Base-by-base conservation (phyloP, 2,888 invertebrate species). In the Odontocolon sp. region DNA sequence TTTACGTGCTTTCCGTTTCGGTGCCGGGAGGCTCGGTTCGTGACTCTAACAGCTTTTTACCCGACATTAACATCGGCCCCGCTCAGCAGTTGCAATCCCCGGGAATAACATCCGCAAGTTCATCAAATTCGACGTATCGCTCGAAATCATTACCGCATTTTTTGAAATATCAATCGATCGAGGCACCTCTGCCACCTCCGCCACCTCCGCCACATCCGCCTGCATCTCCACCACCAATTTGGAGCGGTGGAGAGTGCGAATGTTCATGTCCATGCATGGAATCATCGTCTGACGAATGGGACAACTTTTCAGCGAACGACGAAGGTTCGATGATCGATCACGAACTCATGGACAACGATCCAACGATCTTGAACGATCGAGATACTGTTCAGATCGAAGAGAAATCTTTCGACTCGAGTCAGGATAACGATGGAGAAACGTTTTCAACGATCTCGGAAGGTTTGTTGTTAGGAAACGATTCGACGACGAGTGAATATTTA, bases 1-100 rank as follows among this genome's bases (percentile, higher is more conserved):
- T 96, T 79, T 96, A 96, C 91, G 94, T 96, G 36, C 91, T 96
- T 82, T 96, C 96, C 85, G 94, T 96, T 74, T 95, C 95, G 77
- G 94, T 97, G 68, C 96, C 96, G 6, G 94, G 94, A 64, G 91
- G 92, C 82, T 92, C 92, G 33, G 91, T 92, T 84, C 84, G 89
- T 84, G 91, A 91, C 84, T 71, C 78, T 56, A 82, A 82, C 72
- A 72, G 75, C 69, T 80, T 81, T 33, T 64, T 79, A 33, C 93
- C 94, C 69, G 92, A 91, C 72, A 91, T 93, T 78, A 92, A 92
- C 90, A 92, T 93, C 76, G 92, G 92, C 57, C 92, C 92, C 18
- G 89, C 92, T 81, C 91, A 91, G 31, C 57, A n/a, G n/a, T n/a
- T 78, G 6, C 72, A 72, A 45, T 56, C 69, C 57, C 77, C 66